These are phyloP conservation scores for Scopus umbretta DNA, from an alignment of 2,113 vertebrate species.

Conservation along the genomic window DNA sequence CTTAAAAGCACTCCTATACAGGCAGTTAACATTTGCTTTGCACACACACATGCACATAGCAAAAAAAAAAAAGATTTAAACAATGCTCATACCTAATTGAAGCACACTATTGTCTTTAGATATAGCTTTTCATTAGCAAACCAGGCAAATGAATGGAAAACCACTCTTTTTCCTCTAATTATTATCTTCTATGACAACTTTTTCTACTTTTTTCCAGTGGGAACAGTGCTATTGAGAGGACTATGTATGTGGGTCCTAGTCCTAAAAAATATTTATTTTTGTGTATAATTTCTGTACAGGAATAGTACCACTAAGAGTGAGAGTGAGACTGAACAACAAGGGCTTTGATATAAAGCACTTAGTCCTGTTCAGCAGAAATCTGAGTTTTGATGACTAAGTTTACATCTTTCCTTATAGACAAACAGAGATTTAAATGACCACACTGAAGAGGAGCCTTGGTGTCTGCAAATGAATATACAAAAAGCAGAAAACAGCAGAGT, in stretches of 20 bases:
- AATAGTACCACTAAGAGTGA: not conserved
- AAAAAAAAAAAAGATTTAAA: not conserved
- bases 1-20: not conserved
- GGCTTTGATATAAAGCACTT: not conserved
- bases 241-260: not conserved
- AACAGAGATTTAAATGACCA: not conserved
- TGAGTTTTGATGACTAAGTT: not conserved
- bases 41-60: not conserved
- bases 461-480: constrained; percentile 27
- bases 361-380: not conserved
- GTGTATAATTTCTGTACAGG: not conserved
- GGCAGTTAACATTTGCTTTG: not conserved
- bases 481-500: not conserved
- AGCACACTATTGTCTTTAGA: not conserved
- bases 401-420: not conserved
- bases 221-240: not conserved
- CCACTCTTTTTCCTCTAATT: not conserved
- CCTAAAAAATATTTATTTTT: not conserved
- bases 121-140: not conserved
- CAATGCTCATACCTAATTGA: not conserved
- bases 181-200: not conserved
- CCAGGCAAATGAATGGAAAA: not conserved
- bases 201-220: not conserved
- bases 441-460: not conserved
- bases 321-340: not conserved